Evolutionary conservation across 2,113 vertebrate species (phyloP), one percentile per base, ranked within the genome.

Genomic region (Cyanocitta stelleri): DNA sequence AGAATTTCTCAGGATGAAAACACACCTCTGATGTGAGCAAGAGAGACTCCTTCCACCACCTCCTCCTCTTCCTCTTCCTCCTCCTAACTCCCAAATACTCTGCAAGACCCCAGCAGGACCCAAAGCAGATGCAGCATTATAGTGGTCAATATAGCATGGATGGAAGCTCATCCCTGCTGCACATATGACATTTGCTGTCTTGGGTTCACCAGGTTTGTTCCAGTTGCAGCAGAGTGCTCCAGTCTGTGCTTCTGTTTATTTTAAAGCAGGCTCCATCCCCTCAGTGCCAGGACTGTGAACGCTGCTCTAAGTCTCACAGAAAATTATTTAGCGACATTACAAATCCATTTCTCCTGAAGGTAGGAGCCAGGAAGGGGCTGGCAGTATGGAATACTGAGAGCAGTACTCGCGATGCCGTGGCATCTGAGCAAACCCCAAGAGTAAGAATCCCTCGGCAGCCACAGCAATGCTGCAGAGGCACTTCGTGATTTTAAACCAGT

Each of bases 101-200:
- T 21, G 52, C 21, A 3, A 16, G 68, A 41, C 9, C 17, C 33
- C 13, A 26, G 23, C 33, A 48, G 58, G 64, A 43, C 9, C 48
- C 21, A 1, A 23, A n/a, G 79, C 64, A 54, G 91, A 15, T 12
- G 39, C 37, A 41, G 58, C 59, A 24, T 3, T 41, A 8, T 1
- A 56, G n/a, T n/a, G 20, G 49, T 19, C 41, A 30, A 3, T 11
- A 12, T 0, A 23, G 24, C 11, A 2, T 0, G 4, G 75, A 5
- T n/a, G 43, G 13, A n/a, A 49, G 55, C 44, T 78, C 75, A 19
- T 17, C 26, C 46, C 55, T 61, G 62, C 35, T 56, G 76, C 23
- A 20, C 3, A 3, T 8, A 3, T 7, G 61, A 9, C 17, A 3
- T 49, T 14, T 13, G 54, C 49, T 39, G 44, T 23, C 49, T 21